Evolutionary conservation across 2,888 invertebrate species (phyloP).

Genomic region (Trichacis sp.): DNA sequence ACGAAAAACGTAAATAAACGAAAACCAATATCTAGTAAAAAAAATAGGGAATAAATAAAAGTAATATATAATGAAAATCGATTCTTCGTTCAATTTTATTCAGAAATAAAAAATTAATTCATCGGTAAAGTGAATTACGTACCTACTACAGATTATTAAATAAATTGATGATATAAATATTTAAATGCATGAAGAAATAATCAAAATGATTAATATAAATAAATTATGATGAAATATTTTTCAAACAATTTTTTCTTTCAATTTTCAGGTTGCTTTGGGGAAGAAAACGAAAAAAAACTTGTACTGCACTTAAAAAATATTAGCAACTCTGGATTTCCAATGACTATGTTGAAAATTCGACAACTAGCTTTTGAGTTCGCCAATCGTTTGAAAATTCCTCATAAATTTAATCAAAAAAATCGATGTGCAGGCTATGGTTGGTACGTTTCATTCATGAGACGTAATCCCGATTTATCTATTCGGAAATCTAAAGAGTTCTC

Average conservation of each 20-base stretch:
- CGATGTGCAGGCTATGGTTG: not conserved
- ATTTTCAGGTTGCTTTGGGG: conserved; percentile 1
- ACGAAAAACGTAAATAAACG: no score
- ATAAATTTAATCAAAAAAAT: not conserved
- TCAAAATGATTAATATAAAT: no score
- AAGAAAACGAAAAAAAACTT: not conserved
- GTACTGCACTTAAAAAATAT: not conserved
- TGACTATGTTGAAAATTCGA: not conserved
- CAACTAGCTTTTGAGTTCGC: not conserved
- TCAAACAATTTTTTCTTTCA: not conserved
- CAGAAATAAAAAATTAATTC: no score
- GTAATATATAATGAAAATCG: no score
- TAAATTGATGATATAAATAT: not conserved
- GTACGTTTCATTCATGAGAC: not conserved
- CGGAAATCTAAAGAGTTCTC: not conserved
- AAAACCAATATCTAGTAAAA: no score
- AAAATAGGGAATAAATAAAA: no score
- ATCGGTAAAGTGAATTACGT: no score
- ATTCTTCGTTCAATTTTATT: no score
- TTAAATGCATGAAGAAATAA: no score
- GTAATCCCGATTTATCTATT: not conserved
- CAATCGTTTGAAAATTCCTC: not conserved
- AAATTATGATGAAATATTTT: no score
- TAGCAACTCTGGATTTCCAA: not conserved
- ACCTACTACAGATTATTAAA: no score